Percentiles rank a stretch among this genome's conserved stretches.
phyloP scores from a whole-genome alignment of 1,140 invertebrate species.

The Lucilia sericata region DNA sequence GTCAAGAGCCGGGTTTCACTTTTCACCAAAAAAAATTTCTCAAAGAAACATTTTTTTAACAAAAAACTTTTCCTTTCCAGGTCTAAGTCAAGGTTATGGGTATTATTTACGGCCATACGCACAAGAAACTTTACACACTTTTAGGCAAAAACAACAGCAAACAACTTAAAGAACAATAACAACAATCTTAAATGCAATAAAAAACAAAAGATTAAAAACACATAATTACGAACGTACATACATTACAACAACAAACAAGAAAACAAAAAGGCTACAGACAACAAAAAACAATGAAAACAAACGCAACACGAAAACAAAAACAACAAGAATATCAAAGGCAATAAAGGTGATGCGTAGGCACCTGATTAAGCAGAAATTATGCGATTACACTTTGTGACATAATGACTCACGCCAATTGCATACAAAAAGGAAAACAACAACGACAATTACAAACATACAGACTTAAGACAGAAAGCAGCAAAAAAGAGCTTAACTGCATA shows the following conservation, averaged over 20 bases:
- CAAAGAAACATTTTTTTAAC: no score
- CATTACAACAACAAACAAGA: background rate
- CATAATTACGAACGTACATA: background rate
- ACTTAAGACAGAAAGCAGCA: background rate
- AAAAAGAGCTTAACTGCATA: conserved; percentile 7
- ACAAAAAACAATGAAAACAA: no score
- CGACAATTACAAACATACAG: background rate
- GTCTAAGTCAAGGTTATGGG: no score
- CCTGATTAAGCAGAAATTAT: conserved; percentile 51
- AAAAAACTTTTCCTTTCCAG: no score
- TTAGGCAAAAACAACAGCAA: background rate
- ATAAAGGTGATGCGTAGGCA: conserved; percentile 49
- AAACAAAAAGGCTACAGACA: background rate
- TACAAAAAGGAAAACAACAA: background rate
- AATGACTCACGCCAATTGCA: conserved; percentile 23
- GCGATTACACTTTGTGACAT: conserved; percentile 46
- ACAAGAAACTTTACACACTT: no score
- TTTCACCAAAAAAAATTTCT: no score
- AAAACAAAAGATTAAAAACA: background rate
- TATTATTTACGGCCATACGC: no score
- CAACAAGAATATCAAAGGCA: conserved; percentile 15
- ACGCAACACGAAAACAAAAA: background rate
- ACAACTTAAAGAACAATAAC: background rate
- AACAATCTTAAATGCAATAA: background rate
- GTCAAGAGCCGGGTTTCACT: no score